Percentiles rank a stretch among this genome's conserved stretches.
phyloP scores from a whole-genome alignment of 2,113 vertebrate genomes.

The Anser brachyrhynchus region DNA sequence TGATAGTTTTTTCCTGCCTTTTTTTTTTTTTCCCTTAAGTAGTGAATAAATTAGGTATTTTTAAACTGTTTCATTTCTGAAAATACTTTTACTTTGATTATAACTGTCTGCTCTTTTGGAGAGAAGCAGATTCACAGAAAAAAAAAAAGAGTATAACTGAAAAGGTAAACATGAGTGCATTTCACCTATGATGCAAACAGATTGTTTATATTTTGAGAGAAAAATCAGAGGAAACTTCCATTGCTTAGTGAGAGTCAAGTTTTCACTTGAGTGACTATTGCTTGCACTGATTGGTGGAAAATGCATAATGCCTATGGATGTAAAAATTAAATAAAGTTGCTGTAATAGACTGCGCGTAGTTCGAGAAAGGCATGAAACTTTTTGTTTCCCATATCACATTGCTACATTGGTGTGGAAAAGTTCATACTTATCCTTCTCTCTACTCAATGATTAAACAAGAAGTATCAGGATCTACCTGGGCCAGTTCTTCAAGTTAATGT shows the following conservation, averaged over 20 bases:
- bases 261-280: background rate
- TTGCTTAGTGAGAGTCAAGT: background rate
- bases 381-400: background rate
- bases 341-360: background rate
- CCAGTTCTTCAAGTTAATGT: background rate
- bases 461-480: background rate
- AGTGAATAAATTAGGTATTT: fast-evolving
- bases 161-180: background rate
- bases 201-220: background rate
- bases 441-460: background rate
- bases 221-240: background rate
- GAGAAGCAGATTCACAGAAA: background rate
- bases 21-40: background rate
- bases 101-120: background rate
- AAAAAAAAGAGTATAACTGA: background rate
- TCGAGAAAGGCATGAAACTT: background rate
- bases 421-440: background rate
- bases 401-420: background rate
- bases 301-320: background rate
- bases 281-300: background rate
- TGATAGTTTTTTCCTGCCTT: background rate
- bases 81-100: background rate
- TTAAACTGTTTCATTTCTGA: background rate
- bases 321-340: background rate
- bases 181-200: background rate